Evolutionary conservation across 2,888 invertebrate species (phyloP).

Genomic region (Heteropelma amictum): DNA sequence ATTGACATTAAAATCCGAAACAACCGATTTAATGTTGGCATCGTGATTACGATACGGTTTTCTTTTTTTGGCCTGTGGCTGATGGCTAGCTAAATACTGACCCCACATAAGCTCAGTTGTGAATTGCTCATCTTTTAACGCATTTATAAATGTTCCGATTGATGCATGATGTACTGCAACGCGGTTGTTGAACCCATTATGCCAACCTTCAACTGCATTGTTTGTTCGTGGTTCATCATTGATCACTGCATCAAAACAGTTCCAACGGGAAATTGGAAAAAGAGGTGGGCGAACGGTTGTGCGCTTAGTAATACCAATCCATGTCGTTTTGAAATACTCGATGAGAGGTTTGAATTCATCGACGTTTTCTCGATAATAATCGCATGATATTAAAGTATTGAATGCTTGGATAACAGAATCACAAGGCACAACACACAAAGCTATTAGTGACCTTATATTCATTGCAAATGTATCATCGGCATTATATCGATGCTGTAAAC

Average conservation of each 20-base stretch:
- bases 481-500: constrained; percentile 5
- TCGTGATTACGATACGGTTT: neutral
- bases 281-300: neutral
- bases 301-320: constrained; percentile 2
- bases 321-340: constrained; percentile 24
- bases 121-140: neutral
- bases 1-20: neutral
- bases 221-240: constrained; percentile 33
- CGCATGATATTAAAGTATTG: neutral
- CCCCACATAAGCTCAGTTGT: neutral
- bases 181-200: too few relatives aligned
- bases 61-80: neutral
- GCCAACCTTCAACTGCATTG: constrained; percentile 14
- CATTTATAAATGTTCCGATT: too few relatives aligned
- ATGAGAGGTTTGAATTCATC: constrained; percentile 9
- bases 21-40: neutral
- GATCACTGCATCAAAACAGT: constrained; percentile 4
- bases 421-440: constrained; percentile 9
- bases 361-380: constrained; percentile 5
- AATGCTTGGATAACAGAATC: neutral
- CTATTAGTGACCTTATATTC: constrained; percentile 11
- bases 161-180: too few relatives aligned
- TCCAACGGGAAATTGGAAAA: constrained; percentile 15
- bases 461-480: constrained; percentile 12
- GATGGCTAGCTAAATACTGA: neutral